These are phyloP conservation scores for Pecten maximus DNA, from an alignment of 2,888 invertebrate genomes.

Conservation along the genomic window DNA sequence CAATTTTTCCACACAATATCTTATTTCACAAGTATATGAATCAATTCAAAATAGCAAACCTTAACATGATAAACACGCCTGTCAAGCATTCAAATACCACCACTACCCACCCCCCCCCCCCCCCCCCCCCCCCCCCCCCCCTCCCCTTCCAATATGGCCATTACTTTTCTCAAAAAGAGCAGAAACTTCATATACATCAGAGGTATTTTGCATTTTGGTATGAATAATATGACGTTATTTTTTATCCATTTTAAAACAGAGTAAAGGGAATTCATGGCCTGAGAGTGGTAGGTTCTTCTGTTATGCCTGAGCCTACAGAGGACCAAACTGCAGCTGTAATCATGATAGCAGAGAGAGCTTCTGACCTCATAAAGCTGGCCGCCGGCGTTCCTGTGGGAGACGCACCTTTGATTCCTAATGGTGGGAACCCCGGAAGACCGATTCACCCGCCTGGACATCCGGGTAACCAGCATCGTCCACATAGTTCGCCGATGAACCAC, in stretches of 20 bases:
- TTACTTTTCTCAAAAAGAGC: too few species aligned
- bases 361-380: conserved; percentile 43
- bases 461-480: not conserved
- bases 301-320: conserved; percentile 54
- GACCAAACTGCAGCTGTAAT: conserved; percentile 51
- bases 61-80: too few species aligned
- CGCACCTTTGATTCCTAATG: not conserved
- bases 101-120: too few species aligned
- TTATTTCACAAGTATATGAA: too few species aligned
- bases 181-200: too few species aligned
- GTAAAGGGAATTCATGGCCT: conserved; percentile 49
- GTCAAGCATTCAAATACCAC: too few species aligned
- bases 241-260: conserved; percentile 36
- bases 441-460: not conserved
- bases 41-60: too few species aligned
- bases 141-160: too few species aligned
- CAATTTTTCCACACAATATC: too few species aligned
- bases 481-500: not conserved
- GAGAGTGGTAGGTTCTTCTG: conserved; percentile 49
- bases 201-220: too few species aligned
- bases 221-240: not conserved
- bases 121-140: too few species aligned
- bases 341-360: conserved; percentile 54
- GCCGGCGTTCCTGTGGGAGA: not conserved
- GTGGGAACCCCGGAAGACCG: not conserved